Base-by-base conservation (phyloP, 2,113 vertebrate genomes). In the Megalops atlanticus region DNA sequence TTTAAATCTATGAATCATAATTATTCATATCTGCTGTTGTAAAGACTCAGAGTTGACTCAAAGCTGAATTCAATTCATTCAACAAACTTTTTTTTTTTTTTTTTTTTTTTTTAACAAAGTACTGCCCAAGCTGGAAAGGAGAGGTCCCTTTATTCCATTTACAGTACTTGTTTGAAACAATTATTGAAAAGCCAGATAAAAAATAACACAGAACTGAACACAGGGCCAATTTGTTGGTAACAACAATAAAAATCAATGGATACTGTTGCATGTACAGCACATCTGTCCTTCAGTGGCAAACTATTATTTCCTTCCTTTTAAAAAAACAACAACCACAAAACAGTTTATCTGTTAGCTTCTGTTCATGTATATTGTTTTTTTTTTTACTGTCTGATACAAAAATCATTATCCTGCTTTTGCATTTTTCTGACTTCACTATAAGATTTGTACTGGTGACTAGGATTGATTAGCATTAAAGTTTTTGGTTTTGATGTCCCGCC, bases 191-290 rank as follows among this genome's bases (percentile, higher is more conserved):
- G 24, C 58, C 58, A 64, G 58, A 27, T 64, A n/a, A 64, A 64
- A 64, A 64, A 64, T 64, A 64, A 64, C 58, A 54, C 49, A 64
- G 58, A 64, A n/a, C 58, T 64, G 58, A 64, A 64, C 58, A 64
- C 24, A 64, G 58, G 31, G 21, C 58, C 58, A 64, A 64, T 64
- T 64, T 64, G 58, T 64, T 64, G 58, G 58, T 64, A 64, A 64
- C 58, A 64, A 64, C 24, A 64, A 64, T 64, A 64, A 64, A 64
- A 64, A 64, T 64, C 58, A 64, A 64, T 64, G 58, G 58, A 64
- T n/a, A 64, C 58, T 31, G 31, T 64, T 31, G 58, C n/a, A 64
- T 64, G 24, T 64, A 64, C 58, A 31, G 58, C 58, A 58, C 31
- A 64, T 64, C 2, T 6, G 24, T 64, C 24, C n/a, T 31, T 64